phyloP scores from a whole-genome alignment of 2,113 vertebrate species.

The Scopus umbretta region DNA sequence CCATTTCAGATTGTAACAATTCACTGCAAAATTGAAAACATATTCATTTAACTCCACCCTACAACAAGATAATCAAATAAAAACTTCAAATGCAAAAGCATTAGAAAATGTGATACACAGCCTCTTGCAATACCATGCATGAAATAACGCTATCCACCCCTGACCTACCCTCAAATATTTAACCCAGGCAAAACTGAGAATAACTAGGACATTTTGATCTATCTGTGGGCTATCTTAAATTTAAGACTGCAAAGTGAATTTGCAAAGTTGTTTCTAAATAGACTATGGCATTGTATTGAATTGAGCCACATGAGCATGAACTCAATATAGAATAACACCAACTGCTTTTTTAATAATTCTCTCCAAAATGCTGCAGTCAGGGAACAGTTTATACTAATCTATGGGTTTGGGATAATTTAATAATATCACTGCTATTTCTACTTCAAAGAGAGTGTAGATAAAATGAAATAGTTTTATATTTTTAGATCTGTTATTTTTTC shows the following conservation, averaged over 20 bases:
- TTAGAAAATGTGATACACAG: not conserved
- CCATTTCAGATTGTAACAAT: not conserved
- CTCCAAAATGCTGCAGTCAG: not conserved
- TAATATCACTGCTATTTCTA: not conserved
- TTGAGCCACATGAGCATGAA: not conserved
- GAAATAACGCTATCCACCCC: not conserved
- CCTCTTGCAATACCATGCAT: not conserved
- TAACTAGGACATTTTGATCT: not conserved
- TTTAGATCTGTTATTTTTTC: not conserved
- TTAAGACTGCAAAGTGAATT: not conserved
- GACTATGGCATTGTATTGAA: not conserved
- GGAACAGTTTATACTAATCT: not conserved
- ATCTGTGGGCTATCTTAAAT: not conserved
- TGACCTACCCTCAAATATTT: not conserved
- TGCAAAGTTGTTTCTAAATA: not conserved
- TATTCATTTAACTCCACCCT: not conserved
- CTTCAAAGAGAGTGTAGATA: not conserved
- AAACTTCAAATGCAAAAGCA: not conserved
- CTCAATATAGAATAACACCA: not conserved
- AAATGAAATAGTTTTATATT: not conserved
- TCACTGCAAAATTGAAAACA: slow-evolving; percentile 12
- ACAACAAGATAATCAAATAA: not conserved
- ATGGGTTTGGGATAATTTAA: not conserved
- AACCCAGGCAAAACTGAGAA: not conserved
- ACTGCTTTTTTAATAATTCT: not conserved